Conservation (phyloP, 2,113 vertebrate genomes). For the Phylloscopus whistleri region DNA sequence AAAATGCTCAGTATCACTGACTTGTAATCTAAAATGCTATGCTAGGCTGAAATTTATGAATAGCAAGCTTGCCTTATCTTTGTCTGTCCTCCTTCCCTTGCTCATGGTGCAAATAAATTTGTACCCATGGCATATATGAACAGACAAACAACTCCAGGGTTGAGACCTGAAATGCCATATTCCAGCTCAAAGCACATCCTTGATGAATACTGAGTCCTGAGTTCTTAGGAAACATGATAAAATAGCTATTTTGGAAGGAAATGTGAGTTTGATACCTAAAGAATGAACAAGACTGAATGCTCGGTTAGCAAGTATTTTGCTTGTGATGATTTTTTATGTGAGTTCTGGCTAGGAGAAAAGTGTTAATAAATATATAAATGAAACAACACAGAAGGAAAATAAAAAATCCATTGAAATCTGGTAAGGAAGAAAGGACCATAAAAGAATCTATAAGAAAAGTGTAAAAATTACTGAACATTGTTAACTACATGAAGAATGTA, state of each 20-base stretch:
- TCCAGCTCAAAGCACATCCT: neutral
- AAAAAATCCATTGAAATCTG: neutral
- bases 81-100: neutral
- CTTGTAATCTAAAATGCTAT: conserved; percentile 26
- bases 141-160: neutral
- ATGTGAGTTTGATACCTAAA: neutral
- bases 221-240: neutral
- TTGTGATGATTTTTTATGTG: neutral
- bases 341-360: neutral
- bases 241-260: neutral
- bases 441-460: neutral
- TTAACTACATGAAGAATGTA: neutral
- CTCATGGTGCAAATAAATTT: neutral
- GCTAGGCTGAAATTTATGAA: conserved; percentile 29
- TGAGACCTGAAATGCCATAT: neutral
- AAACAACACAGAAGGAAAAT: neutral
- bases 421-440: neutral
- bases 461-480: neutral
- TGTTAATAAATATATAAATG: neutral
- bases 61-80: conserved; percentile 4
- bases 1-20: conserved; percentile 17
- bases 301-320: neutral
- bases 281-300: neutral
- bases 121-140: neutral
- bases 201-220: neutral